Evolutionary conservation across 30 jellyfish, hydroid and myxozoan genomes (phyloP), one percentile per base, ranked within the genome.

Genomic region (Aurelia aurita complex sp. Pacific): DNA sequence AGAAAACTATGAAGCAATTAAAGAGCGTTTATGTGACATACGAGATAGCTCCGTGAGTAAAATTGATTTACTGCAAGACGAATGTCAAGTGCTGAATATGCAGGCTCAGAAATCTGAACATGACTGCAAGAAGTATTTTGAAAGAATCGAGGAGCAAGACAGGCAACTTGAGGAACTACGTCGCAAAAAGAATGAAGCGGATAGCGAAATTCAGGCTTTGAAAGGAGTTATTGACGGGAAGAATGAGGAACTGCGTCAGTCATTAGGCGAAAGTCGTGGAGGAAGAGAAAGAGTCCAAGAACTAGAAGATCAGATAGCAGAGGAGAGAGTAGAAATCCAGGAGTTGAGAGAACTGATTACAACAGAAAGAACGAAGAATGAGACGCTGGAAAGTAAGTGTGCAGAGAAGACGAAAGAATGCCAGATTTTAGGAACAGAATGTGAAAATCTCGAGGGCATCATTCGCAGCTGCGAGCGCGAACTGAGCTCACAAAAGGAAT

Each of bases 141-240:
- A 43, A 64, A 64, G 51, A 43, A 79, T 66, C 9, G 73, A 79
- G 40, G 89, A 79, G 80, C 79, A 38, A 52, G 89, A 79, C 29
- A 40, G 61, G 38, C 11, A 46, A 5, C 72, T 79, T 51, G 89
- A 46, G 11, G 80, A 52, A n/a, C 33, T 42, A 52, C 19, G 46
- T 19, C 62, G 23, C 62, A 19, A 32, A 42, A 70, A 5, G 33
- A 32, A n/a, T 19, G 33, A 16, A 36, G 10, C 35, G 14, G 46
- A 10, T 15, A 52, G 43, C 17, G 59, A 66, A 23, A 54, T 17
- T 16, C 59, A 29, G 18, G 67, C 13, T 50, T 53, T 65, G 40
- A 18, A 66, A 19, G 80, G n/a, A 67, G 38, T 38, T 12, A 42
- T 79, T 34, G 52, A 16, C 35, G 33, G 14, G 8, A 79, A 42